Evolutionary conservation across 2,113 vertebrate species (phyloP), one percentile per base, ranked within the genome.

Genomic region (Trogon melanurus): DNA sequence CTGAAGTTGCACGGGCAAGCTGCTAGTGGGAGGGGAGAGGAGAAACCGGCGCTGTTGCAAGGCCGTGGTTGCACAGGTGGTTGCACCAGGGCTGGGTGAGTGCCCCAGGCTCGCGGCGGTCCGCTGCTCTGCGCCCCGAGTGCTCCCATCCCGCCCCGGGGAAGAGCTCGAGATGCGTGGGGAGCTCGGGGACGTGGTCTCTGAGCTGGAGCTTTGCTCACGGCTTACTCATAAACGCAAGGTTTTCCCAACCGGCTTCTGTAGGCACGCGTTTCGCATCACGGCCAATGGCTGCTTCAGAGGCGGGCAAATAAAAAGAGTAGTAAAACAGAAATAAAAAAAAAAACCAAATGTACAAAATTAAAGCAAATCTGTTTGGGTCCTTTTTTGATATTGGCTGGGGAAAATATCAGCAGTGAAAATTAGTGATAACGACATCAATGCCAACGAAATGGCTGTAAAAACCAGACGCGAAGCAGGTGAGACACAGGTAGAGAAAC

Each of bases 271-370:
- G 0, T 18, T 71, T 81, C 89, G 87, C 66, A 30, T 18, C 32
- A 0, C 1, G 2, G 45, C 20, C 26, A 48, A 36, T 0, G 30
- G 45, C 11, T 12, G 5, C 21, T 64, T 26, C 30, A 29, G 53
- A 32, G 10, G 3, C 5, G 9, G 7, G 13, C 2, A 5, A 25
- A 41, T 8, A 54, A 21, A 62, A 73, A 74, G 11, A 9, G 7
- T 30, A 25, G 4, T 25, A 71, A 79, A 61, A 2, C 0, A 0
- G 11, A 2, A 3, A 5, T 29, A 5, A 6, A 29, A 13, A 21
- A 41, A 41, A 41, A 11, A 11, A 41, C 11, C 11, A n/a, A 36
- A 36, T 36, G 36, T 41, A 41, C 9, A 41, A 41, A 41, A 41
- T 41, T 41, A 41, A 41, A 41, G 3, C 4, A 13, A 7, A 48